Conservation (phyloP, 2,888 invertebrate species). For the Epirrita christyi region DNA sequence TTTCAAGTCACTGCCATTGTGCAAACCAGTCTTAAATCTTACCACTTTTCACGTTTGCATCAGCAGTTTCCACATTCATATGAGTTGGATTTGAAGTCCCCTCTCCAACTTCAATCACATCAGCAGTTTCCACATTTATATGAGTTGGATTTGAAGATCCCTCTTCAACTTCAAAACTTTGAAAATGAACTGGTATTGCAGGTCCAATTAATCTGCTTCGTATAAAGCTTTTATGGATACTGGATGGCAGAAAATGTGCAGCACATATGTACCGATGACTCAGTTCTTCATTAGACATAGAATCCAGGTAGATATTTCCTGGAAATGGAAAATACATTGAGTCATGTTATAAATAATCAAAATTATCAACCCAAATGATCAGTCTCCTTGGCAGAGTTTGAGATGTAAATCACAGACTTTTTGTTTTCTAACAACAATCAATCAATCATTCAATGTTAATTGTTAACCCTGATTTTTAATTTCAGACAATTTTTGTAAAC, state of each 20-base stretch:
- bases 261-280: slow-evolving; percentile 27
- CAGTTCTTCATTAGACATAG: slow-evolving; percentile 22
- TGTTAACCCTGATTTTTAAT: no score
- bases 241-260: slow-evolving; percentile 24
- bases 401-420: no score
- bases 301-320: slow-evolving; percentile 27
- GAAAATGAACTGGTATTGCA: slow-evolving; percentile 19
- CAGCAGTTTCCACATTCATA: slow-evolving; percentile 4
- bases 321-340: neutral
- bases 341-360: neutral
- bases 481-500: no score
- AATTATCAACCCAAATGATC: no score
- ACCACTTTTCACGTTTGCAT: no score
- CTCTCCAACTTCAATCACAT: neutral
- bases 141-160: neutral
- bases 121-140: slow-evolving; percentile 3
- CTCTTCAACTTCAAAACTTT: slow-evolving; percentile 4
- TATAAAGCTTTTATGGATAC: slow-evolving; percentile 6
- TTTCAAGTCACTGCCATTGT: no score
- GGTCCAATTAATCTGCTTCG: slow-evolving; percentile 25
- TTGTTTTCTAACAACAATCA: no score
- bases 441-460: no score
- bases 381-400: no score
- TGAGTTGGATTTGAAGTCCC: slow-evolving; percentile 2
- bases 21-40: no score